Conservation (phyloP, 2,113 vertebrate genomes). For the Zosterops hypoxanthus region DNA sequence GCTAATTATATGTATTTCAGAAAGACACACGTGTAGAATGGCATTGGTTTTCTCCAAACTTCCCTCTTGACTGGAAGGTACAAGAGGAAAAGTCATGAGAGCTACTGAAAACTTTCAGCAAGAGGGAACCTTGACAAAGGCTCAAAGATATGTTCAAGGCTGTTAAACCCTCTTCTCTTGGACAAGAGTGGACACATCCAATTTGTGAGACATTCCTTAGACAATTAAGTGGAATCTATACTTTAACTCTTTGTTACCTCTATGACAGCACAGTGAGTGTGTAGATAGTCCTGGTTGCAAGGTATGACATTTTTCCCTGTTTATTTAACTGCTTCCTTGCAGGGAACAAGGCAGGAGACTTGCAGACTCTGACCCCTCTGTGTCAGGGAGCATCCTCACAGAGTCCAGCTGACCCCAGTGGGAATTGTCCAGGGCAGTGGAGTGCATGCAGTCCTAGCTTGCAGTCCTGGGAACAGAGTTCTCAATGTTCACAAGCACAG, state of each 20-base stretch:
- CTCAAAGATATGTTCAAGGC: background rate
- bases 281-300: background rate
- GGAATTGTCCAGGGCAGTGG: background rate
- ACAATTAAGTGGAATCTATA: background rate
- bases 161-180: background rate
- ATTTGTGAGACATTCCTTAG: background rate
- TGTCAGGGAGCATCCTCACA: background rate
- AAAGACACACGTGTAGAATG: background rate
- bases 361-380: background rate
- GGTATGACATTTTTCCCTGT: background rate
- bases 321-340: background rate
- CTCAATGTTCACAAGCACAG: background rate
- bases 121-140: background rate
- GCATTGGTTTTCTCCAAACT: background rate
- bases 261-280: background rate
- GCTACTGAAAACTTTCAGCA: background rate
- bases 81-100: background rate
- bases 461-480: background rate
- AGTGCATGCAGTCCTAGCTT: background rate
- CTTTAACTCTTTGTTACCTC: background rate
- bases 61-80: background rate
- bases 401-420: background rate
- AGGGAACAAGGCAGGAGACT: background rate
- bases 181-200: rapidly evolving
- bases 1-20: background rate